Evolutionary conservation across 2,797 vertebrate genomes (phyloP).

Genomic region (Pitangus sulphuratus): DNA sequence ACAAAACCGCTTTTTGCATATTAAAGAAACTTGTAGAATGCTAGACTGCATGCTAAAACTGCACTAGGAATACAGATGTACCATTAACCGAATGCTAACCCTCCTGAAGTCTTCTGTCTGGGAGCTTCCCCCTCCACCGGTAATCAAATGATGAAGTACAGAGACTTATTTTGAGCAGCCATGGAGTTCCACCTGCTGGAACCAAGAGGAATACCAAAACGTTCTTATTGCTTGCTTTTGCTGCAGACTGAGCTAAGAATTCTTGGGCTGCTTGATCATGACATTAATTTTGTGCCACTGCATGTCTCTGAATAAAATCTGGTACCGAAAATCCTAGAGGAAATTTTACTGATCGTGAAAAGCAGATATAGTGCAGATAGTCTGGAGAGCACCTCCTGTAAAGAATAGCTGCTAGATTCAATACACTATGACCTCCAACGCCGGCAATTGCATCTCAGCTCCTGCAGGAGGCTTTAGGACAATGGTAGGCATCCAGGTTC

Average conservation of each 20-base stretch:
- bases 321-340: neutral
- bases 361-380: accelerated
- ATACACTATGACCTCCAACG: neutral
- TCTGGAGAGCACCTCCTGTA: neutral
- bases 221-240: neutral
- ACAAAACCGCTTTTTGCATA: neutral
- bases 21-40: neutral
- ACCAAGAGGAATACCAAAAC: neutral
- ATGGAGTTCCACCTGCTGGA: conserved; percentile 28
- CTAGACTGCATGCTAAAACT: neutral
- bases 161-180: neutral
- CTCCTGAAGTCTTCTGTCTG: neutral
- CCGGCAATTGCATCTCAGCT: neutral
- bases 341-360: neutral
- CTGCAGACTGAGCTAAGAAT: neutral
- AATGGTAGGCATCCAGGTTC: neutral
- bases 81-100: neutral
- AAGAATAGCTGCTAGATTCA: neutral
- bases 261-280: neutral
- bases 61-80: neutral
- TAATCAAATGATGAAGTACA: neutral
- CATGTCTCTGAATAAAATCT: neutral
- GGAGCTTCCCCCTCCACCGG: neutral
- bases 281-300: neutral
- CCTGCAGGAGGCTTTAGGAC: neutral